Conservation (phyloP, 2,888 invertebrate species). For the Plutella xylostella region DNA sequence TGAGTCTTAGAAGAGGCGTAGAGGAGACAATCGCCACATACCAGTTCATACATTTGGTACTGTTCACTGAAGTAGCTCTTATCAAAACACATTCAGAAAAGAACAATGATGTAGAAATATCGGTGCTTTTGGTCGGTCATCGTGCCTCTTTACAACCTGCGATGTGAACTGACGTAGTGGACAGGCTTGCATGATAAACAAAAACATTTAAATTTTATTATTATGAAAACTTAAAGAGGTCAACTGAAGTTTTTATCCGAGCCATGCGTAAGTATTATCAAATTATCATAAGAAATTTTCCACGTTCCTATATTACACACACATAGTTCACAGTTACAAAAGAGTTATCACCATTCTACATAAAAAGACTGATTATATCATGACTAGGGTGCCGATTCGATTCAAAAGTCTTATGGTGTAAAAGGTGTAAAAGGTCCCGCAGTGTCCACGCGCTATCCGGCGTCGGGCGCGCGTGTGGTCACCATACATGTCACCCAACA, state of each 20-base stretch:
- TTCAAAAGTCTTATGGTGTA: conserved; percentile 33
- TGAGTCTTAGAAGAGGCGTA: too few relatives aligned
- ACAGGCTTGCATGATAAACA: background rate
- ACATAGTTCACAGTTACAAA: too few relatives aligned
- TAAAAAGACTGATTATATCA: background rate
- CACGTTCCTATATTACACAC: too few relatives aligned
- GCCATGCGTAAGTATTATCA: too few relatives aligned
- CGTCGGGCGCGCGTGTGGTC: conserved; percentile 56
- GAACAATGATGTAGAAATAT: conserved; percentile 58
- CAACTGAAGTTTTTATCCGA: too few relatives aligned
- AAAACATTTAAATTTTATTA: too few relatives aligned
- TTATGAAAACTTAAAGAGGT: too few relatives aligned
- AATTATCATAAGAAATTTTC: too few relatives aligned
- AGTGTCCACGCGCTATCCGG: conserved; percentile 25
- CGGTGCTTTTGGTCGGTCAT: conserved; percentile 37
- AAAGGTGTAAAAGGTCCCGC: conserved; percentile 23
- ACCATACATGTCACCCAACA: conserved; percentile 56
- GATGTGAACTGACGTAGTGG: too few relatives aligned
- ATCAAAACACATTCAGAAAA: conserved; percentile 60
- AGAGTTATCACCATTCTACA: background rate
- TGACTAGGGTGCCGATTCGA: too few relatives aligned
- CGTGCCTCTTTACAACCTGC: conserved; percentile 30
- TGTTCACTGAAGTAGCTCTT: conserved; percentile 54
- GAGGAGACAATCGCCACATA: conserved; percentile 44
- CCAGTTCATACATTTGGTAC: conserved; percentile 48